phyloP scores from a whole-genome alignment of 2,113 vertebrate genomes.

The Mohoua ochrocephala region DNA sequence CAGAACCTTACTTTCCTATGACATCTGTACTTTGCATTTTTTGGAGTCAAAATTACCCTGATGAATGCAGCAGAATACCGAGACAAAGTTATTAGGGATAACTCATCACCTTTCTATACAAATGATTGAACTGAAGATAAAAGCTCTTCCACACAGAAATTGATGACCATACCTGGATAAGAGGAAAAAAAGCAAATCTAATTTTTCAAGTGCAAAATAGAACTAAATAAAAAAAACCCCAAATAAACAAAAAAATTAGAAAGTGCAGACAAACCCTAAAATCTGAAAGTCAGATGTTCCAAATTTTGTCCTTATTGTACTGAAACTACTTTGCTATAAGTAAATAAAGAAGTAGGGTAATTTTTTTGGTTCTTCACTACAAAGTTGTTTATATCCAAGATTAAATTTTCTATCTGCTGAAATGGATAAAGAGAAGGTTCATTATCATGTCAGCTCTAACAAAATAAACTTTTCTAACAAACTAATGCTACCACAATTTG shows the following conservation, averaged over 20 bases:
- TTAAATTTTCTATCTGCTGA: conserved; percentile 11
- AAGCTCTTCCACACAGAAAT: background rate
- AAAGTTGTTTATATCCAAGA: background rate
- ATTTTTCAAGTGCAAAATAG: background rate
- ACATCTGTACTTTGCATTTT: background rate
- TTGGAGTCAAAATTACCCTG: background rate
- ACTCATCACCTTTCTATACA: background rate
- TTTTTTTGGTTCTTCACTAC: background rate
- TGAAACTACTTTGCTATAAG: background rate
- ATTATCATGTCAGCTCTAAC: conserved; percentile 3
- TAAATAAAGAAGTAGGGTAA: background rate
- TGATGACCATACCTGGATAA: background rate
- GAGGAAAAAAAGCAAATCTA: background rate
- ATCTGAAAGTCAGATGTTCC: background rate
- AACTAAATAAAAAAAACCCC: background rate
- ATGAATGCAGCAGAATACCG: background rate
- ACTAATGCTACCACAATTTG: background rate
- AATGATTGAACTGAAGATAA: background rate
- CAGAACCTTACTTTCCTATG: background rate
- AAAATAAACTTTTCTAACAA: conserved; percentile 42
- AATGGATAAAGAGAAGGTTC: conserved; percentile 13
- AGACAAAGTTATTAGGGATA: background rate
- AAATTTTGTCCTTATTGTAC: background rate
- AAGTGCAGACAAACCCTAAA: background rate
- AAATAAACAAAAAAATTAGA: background rate